Base-by-base conservation (phyloP, 2,888 invertebrate species). In the Leptopilina syphax region DNA sequence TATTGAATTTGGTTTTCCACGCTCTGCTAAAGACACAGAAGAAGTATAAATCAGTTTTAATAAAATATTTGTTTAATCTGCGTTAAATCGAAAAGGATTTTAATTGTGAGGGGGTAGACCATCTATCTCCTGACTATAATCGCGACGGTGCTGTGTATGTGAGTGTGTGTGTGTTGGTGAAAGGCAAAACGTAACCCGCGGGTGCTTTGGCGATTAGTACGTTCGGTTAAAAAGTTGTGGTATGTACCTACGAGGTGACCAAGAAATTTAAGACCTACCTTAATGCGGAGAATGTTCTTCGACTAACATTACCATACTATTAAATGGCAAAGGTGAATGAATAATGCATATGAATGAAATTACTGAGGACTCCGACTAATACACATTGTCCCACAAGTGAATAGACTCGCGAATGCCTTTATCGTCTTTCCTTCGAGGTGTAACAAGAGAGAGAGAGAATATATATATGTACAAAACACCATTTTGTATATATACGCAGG, bases 101-200 rank as follows among this genome's bases (percentile, higher is more conserved):
- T 27, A 70, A 70, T 70, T 54, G 13, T 47, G 44, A 24, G 70
- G 27, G 50, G n/a, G 2, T 57, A 57, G 50, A 57, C 57, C 54
- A 73, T 73, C 73, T 9, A 57, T 73, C 57, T 73, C 2, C 57
- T 73, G 10, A 73, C n/a, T 50, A 50, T 57, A 34, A 73, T 57
- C 34, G 54, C 13, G 24, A 10, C 7, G 44, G 6, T 44, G 6
- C 41, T 41, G 41, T 41, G 41, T 41, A 6, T 41, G n/a, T 57
- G 57, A 1, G 57, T 18, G 18, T 18, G 18, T 18, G 18, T n/a
- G 54, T 70, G 50, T 54, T 47, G 50, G 24, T 70, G 73, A 82
- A 80, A 82, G 84, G 84, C 81, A 78, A 79, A 80, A 80, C 78
- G 70, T n/a, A 57, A 57, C 60, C 80, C 76, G 50, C 10, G 79